These are phyloP conservation scores for Protosalanx chinensis DNA, from an alignment of 2,797 vertebrate genomes.

Conservation along the genomic window DNA sequence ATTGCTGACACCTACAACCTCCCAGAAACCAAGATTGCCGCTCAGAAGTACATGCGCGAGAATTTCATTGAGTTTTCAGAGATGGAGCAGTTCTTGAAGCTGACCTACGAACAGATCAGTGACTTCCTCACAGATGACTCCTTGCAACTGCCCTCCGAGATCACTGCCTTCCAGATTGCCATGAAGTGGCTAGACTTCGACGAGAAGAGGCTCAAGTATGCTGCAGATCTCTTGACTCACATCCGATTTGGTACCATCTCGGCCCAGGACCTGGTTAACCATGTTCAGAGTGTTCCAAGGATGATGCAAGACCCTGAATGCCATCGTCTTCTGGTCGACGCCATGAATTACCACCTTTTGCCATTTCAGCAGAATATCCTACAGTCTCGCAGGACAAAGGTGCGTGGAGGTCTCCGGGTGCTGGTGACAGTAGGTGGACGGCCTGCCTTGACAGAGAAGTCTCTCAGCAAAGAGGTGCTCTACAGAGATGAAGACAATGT, in stretches of 20 bases:
- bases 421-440: slow-evolving; percentile 93
- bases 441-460: slow-evolving; percentile 95
- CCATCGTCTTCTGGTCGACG: slow-evolving; percentile 95
- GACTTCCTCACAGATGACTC: slow-evolving; percentile 94
- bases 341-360: slow-evolving; percentile 98
- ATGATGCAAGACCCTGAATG: slow-evolving; percentile 99
- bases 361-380: slow-evolving; percentile 97
- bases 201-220: slow-evolving; percentile 92
- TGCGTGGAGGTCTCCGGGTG: slow-evolving; percentile 90
- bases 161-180: slow-evolving; percentile 96
- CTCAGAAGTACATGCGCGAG: slow-evolving; percentile 95
- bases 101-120: slow-evolving; percentile 97
- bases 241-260: slow-evolving; percentile 98
- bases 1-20: slow-evolving; percentile 94
- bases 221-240: slow-evolving; percentile 86
- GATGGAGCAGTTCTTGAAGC: slow-evolving; percentile 97
- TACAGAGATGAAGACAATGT: slow-evolving; percentile 91
- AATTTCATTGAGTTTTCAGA: slow-evolving; percentile 99
- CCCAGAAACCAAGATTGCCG: slow-evolving; percentile 85
- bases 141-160: slow-evolving; percentile 92
- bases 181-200: slow-evolving; percentile 99
- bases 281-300: slow-evolving; percentile 91
- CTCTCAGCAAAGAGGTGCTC: slow-evolving; percentile 94
- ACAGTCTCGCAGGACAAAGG: slow-evolving; percentile 96
- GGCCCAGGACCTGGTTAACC: slow-evolving; percentile 94